phyloP scores from a whole-genome alignment of 2,113 vertebrate species.

The Gila orcuttii region DNA sequence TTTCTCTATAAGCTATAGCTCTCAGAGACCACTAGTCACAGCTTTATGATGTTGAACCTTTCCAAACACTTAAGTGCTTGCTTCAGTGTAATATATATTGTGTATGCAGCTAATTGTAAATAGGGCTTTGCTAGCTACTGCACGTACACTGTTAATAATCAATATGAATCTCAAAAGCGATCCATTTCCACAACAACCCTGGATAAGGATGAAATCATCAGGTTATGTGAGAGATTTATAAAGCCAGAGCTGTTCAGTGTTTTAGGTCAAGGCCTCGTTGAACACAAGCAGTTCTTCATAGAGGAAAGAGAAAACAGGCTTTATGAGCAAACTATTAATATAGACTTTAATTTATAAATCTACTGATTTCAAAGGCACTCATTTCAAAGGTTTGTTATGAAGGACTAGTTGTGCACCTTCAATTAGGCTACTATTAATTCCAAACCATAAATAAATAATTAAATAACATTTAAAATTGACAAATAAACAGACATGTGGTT shows the following conservation, averaged over 20 bases:
- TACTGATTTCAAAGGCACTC: too few relatives aligned
- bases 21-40: constrained; percentile 16
- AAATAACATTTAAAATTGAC: background rate
- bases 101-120: background rate
- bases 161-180: background rate
- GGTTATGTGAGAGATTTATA: background rate
- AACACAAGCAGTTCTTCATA: background rate
- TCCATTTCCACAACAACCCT: background rate
- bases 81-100: background rate
- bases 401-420: background rate
- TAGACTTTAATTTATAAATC: background rate
- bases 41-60: constrained; percentile 13
- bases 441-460: background rate
- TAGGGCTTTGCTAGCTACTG: background rate
- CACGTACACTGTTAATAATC: background rate
- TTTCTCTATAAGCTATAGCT: background rate
- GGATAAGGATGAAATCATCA: background rate
- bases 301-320: background rate
- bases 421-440: background rate
- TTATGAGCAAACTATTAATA: background rate
- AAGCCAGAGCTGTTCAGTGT: background rate
- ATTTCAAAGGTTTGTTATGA: too few relatives aligned
- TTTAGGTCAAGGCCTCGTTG: background rate
- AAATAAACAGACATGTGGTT: background rate
- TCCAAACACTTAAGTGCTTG: background rate